Base-by-base conservation (phyloP, 2,113 vertebrate species). In the Channa argus region DNA sequence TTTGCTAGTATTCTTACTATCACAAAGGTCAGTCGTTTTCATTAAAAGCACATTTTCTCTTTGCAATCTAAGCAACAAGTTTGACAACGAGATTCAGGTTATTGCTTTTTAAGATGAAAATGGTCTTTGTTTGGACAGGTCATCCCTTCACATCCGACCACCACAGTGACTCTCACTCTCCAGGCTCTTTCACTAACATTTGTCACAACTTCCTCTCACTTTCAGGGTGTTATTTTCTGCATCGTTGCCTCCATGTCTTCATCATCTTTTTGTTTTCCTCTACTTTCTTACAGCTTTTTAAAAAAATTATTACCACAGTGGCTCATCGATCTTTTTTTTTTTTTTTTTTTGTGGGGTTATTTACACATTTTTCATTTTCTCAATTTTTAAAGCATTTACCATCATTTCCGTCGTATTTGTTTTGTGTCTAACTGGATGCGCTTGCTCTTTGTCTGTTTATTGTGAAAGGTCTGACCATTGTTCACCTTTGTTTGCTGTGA, bases 381-480 rank as follows among this genome's bases (percentile, higher is more conserved):
- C 6, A 7, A 8, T 53, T 5, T 43, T 60, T 3, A 13, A 71
- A 62, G 15, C 58, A 3, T 70, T 47, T 61, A 15, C 58, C 45
- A n/a, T 60, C 33, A 1, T 53, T 38, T 70, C 62, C 74, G 46
- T 77, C 49, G 0, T 54, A 34, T 72, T 4, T 6, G 49, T 54
- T 56, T 7, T 33, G 70, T 72, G 38, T 53, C 6, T 41, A 2
- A 7, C 39, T 41, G 6, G 4, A 5, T 56, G 38, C 56, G 78
- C 55, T 73, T 73, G 54, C 58, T 85, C 73, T 62, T 59, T 12
- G 63, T 77, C 2, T 60, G 37, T 77, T 62, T 24, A 38, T 58
- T 45, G 1, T n/a, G 12, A 13, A 63, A 50, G 8, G 7, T 82
- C 8, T 37, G 47, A 44, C 65, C 81, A 63, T 38, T 64, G 50